These are phyloP conservation scores for Cydia pomonella DNA, from an alignment of 1,140 invertebrate species.

Conservation along the genomic window DNA sequence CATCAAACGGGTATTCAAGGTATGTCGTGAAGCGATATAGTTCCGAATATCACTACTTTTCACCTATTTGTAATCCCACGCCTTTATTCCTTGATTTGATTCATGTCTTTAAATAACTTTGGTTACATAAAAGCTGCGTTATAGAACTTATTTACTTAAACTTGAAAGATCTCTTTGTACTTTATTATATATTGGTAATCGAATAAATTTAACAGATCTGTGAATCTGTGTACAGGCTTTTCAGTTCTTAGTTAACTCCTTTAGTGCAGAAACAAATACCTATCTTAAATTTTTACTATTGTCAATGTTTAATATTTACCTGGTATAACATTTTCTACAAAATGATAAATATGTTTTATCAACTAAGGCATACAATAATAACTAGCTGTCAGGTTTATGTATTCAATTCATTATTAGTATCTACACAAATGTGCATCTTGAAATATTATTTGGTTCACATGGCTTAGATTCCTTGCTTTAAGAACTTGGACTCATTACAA, in stretches of 20 bases:
- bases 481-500: neutral
- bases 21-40: conserved; percentile 46
- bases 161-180: neutral
- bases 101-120: conserved; percentile 23
- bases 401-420: too few relatives aligned
- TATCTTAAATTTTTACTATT: too few relatives aligned
- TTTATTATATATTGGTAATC: neutral
- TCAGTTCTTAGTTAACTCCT: neutral
- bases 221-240: neutral
- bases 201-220: neutral
- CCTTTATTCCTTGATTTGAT: conserved; percentile 11
- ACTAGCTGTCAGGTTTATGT: too few relatives aligned
- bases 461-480: too few relatives aligned
- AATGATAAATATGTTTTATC: too few relatives aligned
- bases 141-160: neutral
- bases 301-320: too few relatives aligned
- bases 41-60: conserved; percentile 38
- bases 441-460: too few relatives aligned
- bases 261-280: neutral
- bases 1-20: conserved; percentile 77
- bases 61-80: conserved; percentile 34
- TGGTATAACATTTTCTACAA: too few relatives aligned
- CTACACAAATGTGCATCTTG: too few relatives aligned
- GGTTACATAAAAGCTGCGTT: neutral
- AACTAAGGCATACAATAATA: too few relatives aligned